These are phyloP conservation scores for Zoanthus gigantus DNA, from an alignment of 92 coral and sea anemone species.

Conservation along the genomic window DNA sequence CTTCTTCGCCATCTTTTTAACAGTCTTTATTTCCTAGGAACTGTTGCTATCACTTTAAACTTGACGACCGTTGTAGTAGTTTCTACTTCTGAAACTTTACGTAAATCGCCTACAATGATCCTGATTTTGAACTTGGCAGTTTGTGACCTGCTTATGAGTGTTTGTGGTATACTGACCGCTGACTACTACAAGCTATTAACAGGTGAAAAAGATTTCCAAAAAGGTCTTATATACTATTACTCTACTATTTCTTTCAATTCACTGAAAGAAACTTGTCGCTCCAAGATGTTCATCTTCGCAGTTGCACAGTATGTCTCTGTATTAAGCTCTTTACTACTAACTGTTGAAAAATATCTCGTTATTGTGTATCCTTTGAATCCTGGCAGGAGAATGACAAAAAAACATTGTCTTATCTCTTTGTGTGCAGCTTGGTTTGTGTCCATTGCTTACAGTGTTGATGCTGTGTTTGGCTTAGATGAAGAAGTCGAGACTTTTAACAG, in stretches of 20 bases:
- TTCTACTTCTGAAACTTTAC: too few relatives aligned
- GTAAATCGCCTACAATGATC: neutral
- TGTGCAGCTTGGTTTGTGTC: neutral
- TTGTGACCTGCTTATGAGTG: slow-evolving; percentile 8
- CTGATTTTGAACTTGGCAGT: slow-evolving; percentile 1
- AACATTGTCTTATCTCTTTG: slow-evolving; percentile 10
- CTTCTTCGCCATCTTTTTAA: too few relatives aligned
- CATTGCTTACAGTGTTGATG: neutral
- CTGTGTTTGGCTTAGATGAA: neutral
- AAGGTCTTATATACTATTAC: neutral
- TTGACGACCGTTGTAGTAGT: too few relatives aligned
- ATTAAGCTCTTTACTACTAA: neutral
- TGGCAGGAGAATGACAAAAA: neutral
- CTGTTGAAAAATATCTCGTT: slow-evolving; percentile 53
- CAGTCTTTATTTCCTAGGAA: too few relatives aligned
- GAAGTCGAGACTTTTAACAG: neutral
- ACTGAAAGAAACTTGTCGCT: neutral
- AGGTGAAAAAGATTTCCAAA: neutral
- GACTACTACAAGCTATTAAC: neutral
- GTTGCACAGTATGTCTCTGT: slow-evolving; percentile 56
- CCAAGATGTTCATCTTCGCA: neutral
- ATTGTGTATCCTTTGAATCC: neutral
- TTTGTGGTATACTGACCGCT: neutral
- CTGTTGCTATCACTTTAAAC: neutral
- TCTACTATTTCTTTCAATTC: neutral